Conservation (phyloP, 2,113 vertebrate genomes). For the Mus pahari region DNA sequence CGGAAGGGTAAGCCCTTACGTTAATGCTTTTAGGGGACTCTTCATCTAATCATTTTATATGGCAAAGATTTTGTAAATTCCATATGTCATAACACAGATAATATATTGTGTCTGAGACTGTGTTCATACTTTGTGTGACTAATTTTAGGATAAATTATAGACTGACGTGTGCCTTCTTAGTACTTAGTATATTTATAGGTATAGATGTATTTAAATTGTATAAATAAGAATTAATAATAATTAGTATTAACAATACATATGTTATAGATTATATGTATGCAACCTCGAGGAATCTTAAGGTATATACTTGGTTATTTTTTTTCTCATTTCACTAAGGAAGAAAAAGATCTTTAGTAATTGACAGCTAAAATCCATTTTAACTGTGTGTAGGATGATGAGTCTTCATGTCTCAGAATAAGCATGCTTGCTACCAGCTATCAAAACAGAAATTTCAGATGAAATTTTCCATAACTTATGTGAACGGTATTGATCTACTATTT, state of each 20-base stretch:
- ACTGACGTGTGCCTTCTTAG: not conserved
- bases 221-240: not conserved
- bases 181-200: not conserved
- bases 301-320: not conserved
- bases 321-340: not conserved
- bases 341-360: not conserved
- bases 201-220: not conserved
- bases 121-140: not conserved
- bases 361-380: not conserved
- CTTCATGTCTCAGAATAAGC: not conserved
- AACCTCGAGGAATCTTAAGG: not conserved
- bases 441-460: not conserved
- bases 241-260: not conserved
- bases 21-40: not conserved
- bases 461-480: not conserved
- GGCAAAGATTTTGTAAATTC: not conserved
- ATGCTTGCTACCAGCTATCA: too few species aligned
- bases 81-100: not conserved
- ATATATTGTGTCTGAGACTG: not conserved
- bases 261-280: not conserved
- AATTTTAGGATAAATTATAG: not conserved
- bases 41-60: slow-evolving; percentile 39
- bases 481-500: not conserved
- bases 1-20: not conserved
- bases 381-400: not conserved